Conservation (phyloP, 2,888 invertebrate species). For the Plebejus melissa region DNA sequence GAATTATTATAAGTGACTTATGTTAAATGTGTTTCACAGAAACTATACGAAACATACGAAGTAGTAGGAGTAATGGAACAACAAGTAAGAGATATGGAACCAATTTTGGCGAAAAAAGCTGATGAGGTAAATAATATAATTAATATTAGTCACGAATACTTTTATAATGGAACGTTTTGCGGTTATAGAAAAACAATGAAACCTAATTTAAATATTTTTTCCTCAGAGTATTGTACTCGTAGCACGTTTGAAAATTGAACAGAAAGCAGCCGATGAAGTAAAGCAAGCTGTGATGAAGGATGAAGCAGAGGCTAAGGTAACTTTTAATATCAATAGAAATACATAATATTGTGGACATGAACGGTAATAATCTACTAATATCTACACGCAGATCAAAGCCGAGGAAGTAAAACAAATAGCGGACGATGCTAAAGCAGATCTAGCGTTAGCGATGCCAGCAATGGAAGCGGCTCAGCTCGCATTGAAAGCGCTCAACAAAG, state of each 20-base stretch:
- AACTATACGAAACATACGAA: conserved; percentile 89
- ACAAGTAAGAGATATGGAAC: conserved; percentile 89
- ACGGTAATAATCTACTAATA: neutral
- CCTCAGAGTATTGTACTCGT: conserved; percentile 83
- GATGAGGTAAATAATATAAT: conserved; percentile 65
- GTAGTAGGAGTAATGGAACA: conserved; percentile 92
- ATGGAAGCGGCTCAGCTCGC: conserved; percentile 91
- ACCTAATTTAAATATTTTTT: neutral
- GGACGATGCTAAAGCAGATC: conserved; percentile 92
- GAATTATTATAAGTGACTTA: no score
- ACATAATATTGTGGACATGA: neutral
- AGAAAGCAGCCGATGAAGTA: conserved; percentile 89
- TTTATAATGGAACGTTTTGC: neutral
- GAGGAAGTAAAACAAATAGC: conserved; percentile 90
- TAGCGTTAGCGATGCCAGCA: conserved; percentile 92
- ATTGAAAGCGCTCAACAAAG: conserved; percentile 90
- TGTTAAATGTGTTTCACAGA: conserved; percentile 57
- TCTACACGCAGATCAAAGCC: conserved; percentile 83
- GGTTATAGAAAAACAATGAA: neutral
- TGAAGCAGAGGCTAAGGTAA: conserved; percentile 89
- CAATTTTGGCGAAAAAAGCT: conserved; percentile 87
- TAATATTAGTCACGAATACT: neutral
- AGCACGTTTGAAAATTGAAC: conserved; percentile 87
- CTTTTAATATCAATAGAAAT: neutral
- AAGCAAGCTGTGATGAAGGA: conserved; percentile 88